Base-by-base conservation (phyloP, 2,888 invertebrate genomes). In the Lithophane ornitopus region DNA sequence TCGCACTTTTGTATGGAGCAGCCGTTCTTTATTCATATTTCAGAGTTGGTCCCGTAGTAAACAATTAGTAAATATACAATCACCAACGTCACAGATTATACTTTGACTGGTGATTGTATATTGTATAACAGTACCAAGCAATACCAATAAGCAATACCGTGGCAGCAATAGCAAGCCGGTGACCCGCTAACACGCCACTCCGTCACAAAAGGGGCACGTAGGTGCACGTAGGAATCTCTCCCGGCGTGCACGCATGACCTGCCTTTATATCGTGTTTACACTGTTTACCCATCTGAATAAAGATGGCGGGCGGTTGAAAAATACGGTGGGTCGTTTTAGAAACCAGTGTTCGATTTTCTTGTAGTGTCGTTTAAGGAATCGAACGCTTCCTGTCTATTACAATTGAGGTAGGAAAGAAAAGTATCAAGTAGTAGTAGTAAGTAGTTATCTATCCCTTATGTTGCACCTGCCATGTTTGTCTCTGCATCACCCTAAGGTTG, bases 161-260 rank as follows among this genome's bases (percentile, higher is more conserved):
- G 66, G 46, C 46, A 16, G 26, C 54, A 67, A 76, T 59, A 70
- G 65, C 74, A 77, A 80, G 49, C 19, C 61, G 56, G 70, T 82
- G 85, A 85, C 80, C 81, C 78, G 71, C 72, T 69, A 74, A 80
- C 83, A 66, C 66, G 76, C 73, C 63, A 70, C 58, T 74, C 66
- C 75, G 66, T 67, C 74, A 89, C 85, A 89, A 88, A 87, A 79
- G 85, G 76, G 85, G 86, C 91, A 90, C 88, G 90, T 89, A 84
- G 77, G 81, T 86, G 85, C 88, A 88, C 87, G 88, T 88, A 85
- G 79, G 81, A 86, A 89, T 89, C 87, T 87, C 85, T 81, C 81
- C 85, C 85, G 26, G 65, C 54, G 81, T 70, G 69, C 85, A 87
- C 85, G 85, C 88, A 86, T 88, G 90, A 87, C 85, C 84, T 76